phyloP scores from a whole-genome alignment of 2,888 invertebrate species.

The Conistra vaccinii region DNA sequence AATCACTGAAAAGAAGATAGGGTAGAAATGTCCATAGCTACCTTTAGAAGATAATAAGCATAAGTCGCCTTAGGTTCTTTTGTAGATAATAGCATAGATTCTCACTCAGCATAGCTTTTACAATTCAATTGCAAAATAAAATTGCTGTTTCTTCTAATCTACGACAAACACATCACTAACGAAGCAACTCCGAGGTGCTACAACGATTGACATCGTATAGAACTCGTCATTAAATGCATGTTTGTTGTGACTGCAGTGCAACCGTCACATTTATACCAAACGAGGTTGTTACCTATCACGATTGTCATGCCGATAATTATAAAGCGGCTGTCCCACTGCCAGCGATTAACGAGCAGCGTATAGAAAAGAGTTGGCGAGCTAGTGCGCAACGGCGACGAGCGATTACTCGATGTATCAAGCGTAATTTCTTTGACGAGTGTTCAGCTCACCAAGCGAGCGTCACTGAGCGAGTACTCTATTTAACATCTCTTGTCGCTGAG shows the following conservation, averaged over 20 bases:
- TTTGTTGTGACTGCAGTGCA: slow-evolving; percentile 36
- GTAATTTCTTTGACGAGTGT: not conserved
- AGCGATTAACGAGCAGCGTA: not conserved
- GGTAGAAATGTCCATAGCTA: not conserved
- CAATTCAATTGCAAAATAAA: not conserved
- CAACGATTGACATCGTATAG: not conserved
- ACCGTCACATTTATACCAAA: slow-evolving; percentile 35
- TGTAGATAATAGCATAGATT: not conserved
- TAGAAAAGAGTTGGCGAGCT: not conserved
- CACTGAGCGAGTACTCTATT: not conserved
- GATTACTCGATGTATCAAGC: not conserved
- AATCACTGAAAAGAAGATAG: not conserved
- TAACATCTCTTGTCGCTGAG: not conserved
- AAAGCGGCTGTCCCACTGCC: not conserved
- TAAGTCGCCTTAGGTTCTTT: not conserved
- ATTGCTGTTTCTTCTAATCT: not conserved
- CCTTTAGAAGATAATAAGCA: not conserved
- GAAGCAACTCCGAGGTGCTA: not conserved
- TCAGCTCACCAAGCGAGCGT: not conserved
- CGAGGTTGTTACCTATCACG: slow-evolving; percentile 37
- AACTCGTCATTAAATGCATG: slow-evolving; percentile 32
- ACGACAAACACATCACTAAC: not conserved
- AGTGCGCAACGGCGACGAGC: not conserved
- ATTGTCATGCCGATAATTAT: slow-evolving; percentile 28
- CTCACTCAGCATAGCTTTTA: not conserved